Evolutionary conservation across 2,797 vertebrate genomes (phyloP).

Genomic region (Myripristis jacobus): DNA sequence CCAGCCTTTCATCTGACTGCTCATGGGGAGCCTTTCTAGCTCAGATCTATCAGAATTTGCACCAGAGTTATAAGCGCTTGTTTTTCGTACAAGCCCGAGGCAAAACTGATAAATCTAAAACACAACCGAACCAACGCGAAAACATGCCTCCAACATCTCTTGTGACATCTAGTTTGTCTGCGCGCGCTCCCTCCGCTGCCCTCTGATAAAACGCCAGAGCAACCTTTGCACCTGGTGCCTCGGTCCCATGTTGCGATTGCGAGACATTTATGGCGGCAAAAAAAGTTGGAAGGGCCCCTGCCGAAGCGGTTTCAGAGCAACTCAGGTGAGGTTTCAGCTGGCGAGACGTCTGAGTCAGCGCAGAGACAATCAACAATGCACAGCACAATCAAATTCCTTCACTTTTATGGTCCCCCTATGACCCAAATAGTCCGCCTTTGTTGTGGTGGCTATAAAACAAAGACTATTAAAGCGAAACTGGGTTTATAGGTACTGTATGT

Average conservation of each 20-base stretch:
- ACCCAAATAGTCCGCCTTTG: conserved; percentile 69
- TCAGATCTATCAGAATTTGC: conserved; percentile 58
- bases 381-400: conserved; percentile 63
- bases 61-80: conserved; percentile 44
- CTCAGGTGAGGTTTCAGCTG: conserved; percentile 13
- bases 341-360: conserved; percentile 32
- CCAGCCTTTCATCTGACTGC: conserved; percentile 64
- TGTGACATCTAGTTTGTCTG: conserved; percentile 5
- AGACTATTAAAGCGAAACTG: conserved; percentile 47
- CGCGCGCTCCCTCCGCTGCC: conserved; percentile 16
- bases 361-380: conserved; percentile 44
- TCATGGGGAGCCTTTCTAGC: conserved; percentile 52
- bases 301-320: conserved; percentile 2
- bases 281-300: conserved; percentile 15
- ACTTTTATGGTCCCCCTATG: conserved; percentile 56
- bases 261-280: conserved; percentile 30
- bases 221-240: conserved; percentile 44
- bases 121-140: conserved; percentile 31
- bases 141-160: conserved; percentile 11
- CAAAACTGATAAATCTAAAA: conserved; percentile 25
- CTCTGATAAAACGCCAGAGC: conserved; percentile 42
- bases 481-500: conserved; percentile 39
- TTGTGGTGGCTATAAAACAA: conserved; percentile 59
- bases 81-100: conserved; percentile 37
- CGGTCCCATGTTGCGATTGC: conserved; percentile 26